These are phyloP conservation scores for Gouania willdenowi DNA, from an alignment of 2,797 vertebrate species.

Conservation along the genomic window DNA sequence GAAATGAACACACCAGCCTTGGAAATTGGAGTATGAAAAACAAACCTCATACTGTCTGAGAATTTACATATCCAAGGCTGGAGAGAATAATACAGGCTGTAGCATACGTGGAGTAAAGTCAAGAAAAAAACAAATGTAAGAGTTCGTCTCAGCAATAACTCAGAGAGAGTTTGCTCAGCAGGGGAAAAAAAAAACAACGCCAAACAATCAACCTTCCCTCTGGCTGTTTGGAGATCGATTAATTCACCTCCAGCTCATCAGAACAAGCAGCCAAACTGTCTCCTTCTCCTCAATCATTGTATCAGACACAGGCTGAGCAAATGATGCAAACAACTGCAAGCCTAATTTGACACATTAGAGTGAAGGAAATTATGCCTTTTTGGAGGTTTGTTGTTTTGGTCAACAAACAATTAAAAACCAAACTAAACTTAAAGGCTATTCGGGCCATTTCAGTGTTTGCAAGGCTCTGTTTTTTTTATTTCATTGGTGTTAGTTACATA, in stretches of 20 bases:
- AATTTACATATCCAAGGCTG: background rate
- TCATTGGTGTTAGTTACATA: no score
- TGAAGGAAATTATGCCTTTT: no score
- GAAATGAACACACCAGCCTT: no score
- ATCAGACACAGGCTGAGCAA: slow-evolving; percentile 13
- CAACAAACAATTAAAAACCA: no score
- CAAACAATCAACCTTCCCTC: background rate
- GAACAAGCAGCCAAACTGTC: background rate
- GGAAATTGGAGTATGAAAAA: background rate
- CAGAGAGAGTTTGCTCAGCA: slow-evolving; percentile 14
- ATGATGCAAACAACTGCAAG: slow-evolving; percentile 18
- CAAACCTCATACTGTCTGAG: background rate
- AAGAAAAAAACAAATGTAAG: slow-evolving; percentile 1
- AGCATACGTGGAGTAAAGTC: no score
- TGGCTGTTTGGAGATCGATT: slow-evolving; percentile 17
- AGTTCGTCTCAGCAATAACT: background rate
- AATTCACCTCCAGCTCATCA: slow-evolving; percentile 1
- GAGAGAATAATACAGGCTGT: no score
- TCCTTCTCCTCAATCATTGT: background rate
- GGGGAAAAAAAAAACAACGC: slow-evolving; percentile 9
- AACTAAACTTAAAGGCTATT: no score
- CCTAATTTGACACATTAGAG: background rate
- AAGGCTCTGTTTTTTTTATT: no score
- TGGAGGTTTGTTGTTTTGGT: no score
- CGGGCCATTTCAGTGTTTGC: no score